Percentiles rank a stretch among this genome's conserved stretches.
These are phyloP conservation scores for Indri indri DNA, from an alignment of 2,113 vertebrate genomes.

Conservation along the genomic window DNA sequence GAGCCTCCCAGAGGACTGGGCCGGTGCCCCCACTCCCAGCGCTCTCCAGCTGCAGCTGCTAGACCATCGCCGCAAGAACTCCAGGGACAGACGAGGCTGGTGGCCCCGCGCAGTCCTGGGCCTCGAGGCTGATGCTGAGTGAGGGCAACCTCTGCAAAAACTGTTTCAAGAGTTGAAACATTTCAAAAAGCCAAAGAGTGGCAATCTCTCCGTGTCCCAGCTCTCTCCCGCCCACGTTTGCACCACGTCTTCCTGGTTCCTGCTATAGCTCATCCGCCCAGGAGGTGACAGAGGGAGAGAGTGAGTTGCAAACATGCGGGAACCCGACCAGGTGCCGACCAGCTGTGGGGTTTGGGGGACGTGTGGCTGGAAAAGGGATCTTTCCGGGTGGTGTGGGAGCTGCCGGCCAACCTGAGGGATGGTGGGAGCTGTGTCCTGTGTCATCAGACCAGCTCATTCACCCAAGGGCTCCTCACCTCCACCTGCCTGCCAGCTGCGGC, in stretches of 20 bases:
- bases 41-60: rapidly evolving
- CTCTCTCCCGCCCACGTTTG: neutral
- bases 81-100: rapidly evolving
- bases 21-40: rapidly evolving
- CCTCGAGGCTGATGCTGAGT: rapidly evolving
- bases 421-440: rapidly evolving
- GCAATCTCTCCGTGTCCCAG: rapidly evolving
- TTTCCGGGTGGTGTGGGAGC: neutral
- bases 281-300: rapidly evolving
- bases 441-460: neutral
- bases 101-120: rapidly evolving
- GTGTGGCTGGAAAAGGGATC: rapidly evolving
- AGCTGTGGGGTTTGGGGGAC: neutral
- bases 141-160: rapidly evolving
- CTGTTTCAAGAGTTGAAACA: too few species aligned
- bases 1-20: neutral
- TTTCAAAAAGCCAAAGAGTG: neutral
- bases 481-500: neutral
- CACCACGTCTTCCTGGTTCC: neutral
- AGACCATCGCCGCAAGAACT: rapidly evolving
- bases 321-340: rapidly evolving
- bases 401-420: rapidly evolving
- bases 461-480: rapidly evolving
- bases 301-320: neutral
- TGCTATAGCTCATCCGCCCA: rapidly evolving